Evolutionary conservation across 2,797 vertebrate species (phyloP).

Genomic region (Oryzias dopingdopingensis): DNA sequence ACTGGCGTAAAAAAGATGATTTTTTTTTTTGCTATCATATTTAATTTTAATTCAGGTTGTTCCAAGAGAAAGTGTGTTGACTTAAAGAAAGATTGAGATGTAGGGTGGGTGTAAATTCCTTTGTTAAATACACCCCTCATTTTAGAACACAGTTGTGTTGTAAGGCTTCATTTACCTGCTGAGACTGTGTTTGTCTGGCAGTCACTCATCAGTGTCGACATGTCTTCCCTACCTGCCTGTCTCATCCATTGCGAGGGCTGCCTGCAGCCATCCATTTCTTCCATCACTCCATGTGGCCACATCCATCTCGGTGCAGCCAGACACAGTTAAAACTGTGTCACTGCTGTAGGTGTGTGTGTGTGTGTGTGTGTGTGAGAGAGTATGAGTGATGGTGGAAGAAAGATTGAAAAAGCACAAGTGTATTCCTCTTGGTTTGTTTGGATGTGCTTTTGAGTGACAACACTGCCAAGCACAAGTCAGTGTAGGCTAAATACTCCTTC

Average conservation of each 20-base stretch:
- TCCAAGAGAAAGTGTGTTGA: too few species aligned
- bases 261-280: constrained; percentile 61
- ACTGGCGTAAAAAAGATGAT: too few species aligned
- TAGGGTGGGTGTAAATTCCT: too few species aligned
- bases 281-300: constrained; percentile 45
- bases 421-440: constrained; percentile 30
- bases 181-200: constrained; percentile 16
- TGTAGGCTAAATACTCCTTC: constrained; percentile 34
- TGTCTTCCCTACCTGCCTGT: constrained; percentile 51
- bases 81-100: too few species aligned
- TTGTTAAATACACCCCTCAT: too few species aligned
- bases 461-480: constrained; percentile 39
- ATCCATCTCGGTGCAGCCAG: constrained; percentile 63
- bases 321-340: constrained; percentile 43
- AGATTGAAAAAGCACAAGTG: background rate
- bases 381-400: background rate
- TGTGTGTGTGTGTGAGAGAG: constrained; percentile 9
- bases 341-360: constrained; percentile 9
- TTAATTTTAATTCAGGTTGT: too few species aligned
- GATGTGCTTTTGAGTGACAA: constrained; percentile 51
- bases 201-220: constrained; percentile 62
- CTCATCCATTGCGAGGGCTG: constrained; percentile 64
- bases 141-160: background rate
- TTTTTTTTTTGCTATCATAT: too few species aligned
- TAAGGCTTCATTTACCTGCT: constrained; percentile 24